Evolutionary conservation across 2,888 invertebrate species (phyloP).

Genomic region (Eilema griseolum): DNA sequence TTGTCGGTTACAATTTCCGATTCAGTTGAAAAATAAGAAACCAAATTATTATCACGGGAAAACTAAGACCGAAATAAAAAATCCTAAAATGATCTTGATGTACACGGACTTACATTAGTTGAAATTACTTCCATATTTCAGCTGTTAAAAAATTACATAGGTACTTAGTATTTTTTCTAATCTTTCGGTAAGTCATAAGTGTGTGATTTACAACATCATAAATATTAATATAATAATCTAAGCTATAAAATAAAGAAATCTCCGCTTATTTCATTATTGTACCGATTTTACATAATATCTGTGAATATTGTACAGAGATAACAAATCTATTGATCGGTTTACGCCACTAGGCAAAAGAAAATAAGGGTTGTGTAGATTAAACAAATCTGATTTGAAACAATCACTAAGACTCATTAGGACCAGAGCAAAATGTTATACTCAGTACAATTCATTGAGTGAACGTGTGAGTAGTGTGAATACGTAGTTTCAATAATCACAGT

Average conservation of each 20-base stretch:
- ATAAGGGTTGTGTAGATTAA: not conserved
- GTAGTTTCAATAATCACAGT: too few species aligned
- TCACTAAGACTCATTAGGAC: too few species aligned
- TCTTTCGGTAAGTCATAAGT: not conserved
- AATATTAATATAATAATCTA: constrained; percentile 3
- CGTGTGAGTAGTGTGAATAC: too few species aligned
- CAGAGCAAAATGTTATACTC: too few species aligned
- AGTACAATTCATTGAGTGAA: too few species aligned
- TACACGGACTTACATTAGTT: not conserved
- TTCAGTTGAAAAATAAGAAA: not conserved
- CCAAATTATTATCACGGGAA: not conserved
- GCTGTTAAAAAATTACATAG: too few species aligned
- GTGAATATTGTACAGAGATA: not conserved
- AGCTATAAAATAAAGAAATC: not conserved
- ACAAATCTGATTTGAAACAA: not conserved
- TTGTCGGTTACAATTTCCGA: not conserved
- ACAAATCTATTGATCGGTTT: not conserved
- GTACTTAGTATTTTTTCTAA: not conserved
- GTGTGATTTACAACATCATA: not conserved
- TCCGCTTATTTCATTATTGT: not conserved
- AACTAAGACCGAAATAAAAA: not conserved
- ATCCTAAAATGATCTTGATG: not conserved
- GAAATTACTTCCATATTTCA: too few species aligned
- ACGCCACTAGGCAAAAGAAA: constrained; percentile 18
- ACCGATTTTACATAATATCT: constrained; percentile 3